Evolutionary conservation across 2,113 vertebrate genomes (phyloP).

Genomic region (Calcarius ornatus): DNA sequence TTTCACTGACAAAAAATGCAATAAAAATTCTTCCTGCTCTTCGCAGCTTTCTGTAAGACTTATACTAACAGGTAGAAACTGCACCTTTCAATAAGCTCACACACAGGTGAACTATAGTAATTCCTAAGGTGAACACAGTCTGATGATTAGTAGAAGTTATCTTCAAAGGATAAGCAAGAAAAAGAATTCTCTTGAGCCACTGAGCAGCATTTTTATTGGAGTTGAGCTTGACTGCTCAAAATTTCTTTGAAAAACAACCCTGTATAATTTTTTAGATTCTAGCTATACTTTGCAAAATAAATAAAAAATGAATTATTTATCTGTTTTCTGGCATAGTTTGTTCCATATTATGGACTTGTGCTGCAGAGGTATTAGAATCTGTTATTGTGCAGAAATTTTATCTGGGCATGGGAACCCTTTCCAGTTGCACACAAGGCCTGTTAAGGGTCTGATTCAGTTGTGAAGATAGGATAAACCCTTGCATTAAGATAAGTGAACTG

Average conservation of each 20-base stretch:
- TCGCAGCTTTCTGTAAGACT: neutral
- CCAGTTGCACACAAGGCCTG: neutral
- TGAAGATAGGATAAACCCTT: neutral
- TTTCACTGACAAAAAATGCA: conserved; percentile 38
- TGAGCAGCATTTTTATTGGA: neutral
- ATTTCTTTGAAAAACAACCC: neutral
- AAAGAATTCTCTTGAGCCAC: neutral
- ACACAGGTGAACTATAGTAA: neutral
- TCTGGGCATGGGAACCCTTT: neutral
- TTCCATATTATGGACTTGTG: neutral
- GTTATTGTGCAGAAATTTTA: neutral
- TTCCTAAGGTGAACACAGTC: conserved; percentile 27
- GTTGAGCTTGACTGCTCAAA: neutral
- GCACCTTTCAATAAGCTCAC: neutral
- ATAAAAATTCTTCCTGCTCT: conserved; percentile 42
- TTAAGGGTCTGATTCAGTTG: neutral
- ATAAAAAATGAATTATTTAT: neutral
- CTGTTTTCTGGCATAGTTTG: neutral
- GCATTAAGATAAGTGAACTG: neutral
- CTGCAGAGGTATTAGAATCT: neutral
- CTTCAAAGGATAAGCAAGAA: neutral
- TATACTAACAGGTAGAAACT: conserved; percentile 31
- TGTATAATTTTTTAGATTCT: neutral
- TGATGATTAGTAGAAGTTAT: neutral
- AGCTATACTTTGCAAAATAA: neutral